Conservation (phyloP, 2,113 vertebrate species). For the Misgurnus mizolepis region DNA sequence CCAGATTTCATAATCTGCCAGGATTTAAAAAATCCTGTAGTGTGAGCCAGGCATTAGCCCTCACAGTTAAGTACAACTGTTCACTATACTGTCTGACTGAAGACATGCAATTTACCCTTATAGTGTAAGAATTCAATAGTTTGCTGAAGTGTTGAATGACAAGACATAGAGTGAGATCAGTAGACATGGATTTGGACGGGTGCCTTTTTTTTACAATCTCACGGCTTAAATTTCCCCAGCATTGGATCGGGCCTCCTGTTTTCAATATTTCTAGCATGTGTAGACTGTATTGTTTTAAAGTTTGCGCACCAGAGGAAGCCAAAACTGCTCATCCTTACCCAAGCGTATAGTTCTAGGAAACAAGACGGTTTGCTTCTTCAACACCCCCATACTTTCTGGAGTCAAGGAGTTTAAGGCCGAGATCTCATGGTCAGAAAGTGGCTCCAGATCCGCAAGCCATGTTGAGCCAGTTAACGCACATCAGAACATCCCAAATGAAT, state of each 20-base stretch:
- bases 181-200: slow-evolving; percentile 26
- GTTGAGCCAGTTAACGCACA: slow-evolving; percentile 81
- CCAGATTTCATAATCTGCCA: too few species aligned
- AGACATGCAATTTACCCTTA: slow-evolving; percentile 42
- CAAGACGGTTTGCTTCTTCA: slow-evolving; percentile 1
- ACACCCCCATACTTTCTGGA: slow-evolving; percentile 27
- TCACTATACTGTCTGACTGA: slow-evolving; percentile 29
- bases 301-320: slow-evolving; percentile 36
- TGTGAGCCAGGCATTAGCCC: too few species aligned
- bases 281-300: slow-evolving; percentile 46
- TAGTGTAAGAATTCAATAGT: slow-evolving; percentile 33
- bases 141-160: slow-evolving; percentile 42
- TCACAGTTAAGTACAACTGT: slow-evolving; percentile 20
- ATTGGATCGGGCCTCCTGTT: slow-evolving; percentile 46
- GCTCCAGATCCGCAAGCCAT: slow-evolving; percentile 72
- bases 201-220: slow-evolving; percentile 49
- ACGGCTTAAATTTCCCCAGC: slow-evolving; percentile 41
- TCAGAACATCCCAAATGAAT: slow-evolving; percentile 79
- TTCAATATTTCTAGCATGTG: slow-evolving; percentile 49
- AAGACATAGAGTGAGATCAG: slow-evolving; percentile 43
- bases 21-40: too few species aligned
- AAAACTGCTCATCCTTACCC: background rate
- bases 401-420: slow-evolving; percentile 50
- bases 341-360: slow-evolving; percentile 26
- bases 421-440: slow-evolving; percentile 62